Percentiles rank a stretch among this genome's conserved stretches.
phyloP scores from a whole-genome alignment of 2,797 vertebrate species.

The Takifugu rubripes region DNA sequence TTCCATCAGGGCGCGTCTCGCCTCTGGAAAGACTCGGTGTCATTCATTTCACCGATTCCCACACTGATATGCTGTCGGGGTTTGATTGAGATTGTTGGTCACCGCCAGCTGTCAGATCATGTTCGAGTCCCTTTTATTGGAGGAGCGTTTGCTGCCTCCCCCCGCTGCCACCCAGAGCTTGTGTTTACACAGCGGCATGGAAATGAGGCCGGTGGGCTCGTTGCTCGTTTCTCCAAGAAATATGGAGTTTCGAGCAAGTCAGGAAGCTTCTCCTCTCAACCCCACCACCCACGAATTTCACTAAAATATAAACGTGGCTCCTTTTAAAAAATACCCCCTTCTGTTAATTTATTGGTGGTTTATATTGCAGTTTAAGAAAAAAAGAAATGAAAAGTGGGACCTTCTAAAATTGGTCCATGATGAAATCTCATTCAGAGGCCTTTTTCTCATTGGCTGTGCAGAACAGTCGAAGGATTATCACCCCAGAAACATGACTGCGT shows the following conservation, averaged over 20 bases:
- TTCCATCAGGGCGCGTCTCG: constrained; percentile 28
- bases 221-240: constrained; percentile 34
- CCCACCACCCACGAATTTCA: constrained; percentile 50
- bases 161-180: constrained; percentile 31
- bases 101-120: constrained; percentile 10
- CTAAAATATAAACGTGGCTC: not conserved
- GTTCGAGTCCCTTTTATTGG: constrained; percentile 18
- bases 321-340: not conserved
- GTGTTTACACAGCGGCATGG: constrained; percentile 58
- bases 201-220: constrained; percentile 30
- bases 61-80: constrained; percentile 12
- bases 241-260: constrained; percentile 35
- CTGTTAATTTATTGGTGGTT: not conserved
- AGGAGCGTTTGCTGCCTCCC: constrained; percentile 25
- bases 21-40: not conserved
- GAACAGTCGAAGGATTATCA: not conserved
- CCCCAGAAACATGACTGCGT: not conserved
- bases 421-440: not conserved
- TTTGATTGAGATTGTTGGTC: constrained; percentile 1
- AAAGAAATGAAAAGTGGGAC: not conserved
- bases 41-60: not conserved
- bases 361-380: not conserved
- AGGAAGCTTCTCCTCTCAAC: constrained; percentile 40
- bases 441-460: no score
- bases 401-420: not conserved